Evolutionary conservation across 2,113 vertebrate genomes (phyloP), one percentile per base, ranked within the genome.

Genomic region (Ursus arctos): DNA sequence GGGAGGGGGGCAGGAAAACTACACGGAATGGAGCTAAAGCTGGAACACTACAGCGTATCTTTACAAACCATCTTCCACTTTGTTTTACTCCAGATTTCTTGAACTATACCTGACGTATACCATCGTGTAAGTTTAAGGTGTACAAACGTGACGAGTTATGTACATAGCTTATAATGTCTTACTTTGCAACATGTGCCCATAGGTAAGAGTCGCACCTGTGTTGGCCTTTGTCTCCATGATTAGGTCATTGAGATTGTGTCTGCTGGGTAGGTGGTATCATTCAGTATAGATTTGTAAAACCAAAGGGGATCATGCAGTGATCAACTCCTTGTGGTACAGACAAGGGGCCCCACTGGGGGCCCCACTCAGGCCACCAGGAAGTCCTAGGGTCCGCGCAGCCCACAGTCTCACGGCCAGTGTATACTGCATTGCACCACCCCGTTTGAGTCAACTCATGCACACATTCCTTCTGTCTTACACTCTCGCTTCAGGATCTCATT

Each of bases 401-500:
- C 21, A 1, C 1, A 7, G 31, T 43, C 19, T 85, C 83, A 13
- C 6, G 43, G 15, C 31, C 49, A 10, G 3, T 8, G 49, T 31
- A 61, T 7, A 59, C 0, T 31, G n/a, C 2, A 24, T 47, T 19
- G 16, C 4, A 26, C 18, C n/a, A 55, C 3, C 15, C 8, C 1
- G 0, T 76, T 22, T 55, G 31, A 86, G 59, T 8, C 55, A 51
- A 67, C 6, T 69, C 51, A 19, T 1, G 55, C 26, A 80, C 65
- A 51, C 43, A n/a, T 65, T 80, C 43, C 18, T 22, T 91, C 63
- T 47, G 55, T 71, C 2, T 69, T 40, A 19, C 6, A 14, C 43
- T 40, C 63, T 85, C 51, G 88, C 87, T 71, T 93, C 51, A 40
- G 72, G 26, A 18, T 94, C 69, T 96, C 67, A 69, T 51, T 89